Base-by-base conservation (phyloP, 2,113 vertebrate species). In the Pangasianodon hypophthalmus region DNA sequence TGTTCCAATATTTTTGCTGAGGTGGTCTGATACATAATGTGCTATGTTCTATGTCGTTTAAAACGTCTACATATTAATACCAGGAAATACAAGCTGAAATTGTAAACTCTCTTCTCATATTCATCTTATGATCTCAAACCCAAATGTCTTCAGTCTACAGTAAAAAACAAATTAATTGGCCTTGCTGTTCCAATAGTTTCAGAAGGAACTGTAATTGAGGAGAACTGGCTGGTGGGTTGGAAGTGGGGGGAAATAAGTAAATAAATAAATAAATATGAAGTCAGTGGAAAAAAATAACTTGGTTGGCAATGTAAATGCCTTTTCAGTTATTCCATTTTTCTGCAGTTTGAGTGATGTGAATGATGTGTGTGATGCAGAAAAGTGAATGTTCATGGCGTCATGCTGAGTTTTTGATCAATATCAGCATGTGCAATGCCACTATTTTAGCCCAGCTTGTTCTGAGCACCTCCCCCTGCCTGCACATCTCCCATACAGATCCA, bases 321-420 rank as follows among this genome's bases (percentile, higher is more conserved):
- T 21, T 69, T 48, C 18, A 69, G 0, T 21, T 7, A 29, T 50
- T 69, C 21, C 3, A 29, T 88, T 81, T 46, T 32, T 79, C 41
- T 41, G 44, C n/a, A 54, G 44, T 48, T 84, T 84, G 67, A 84
- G 54, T 48, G 56, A 48, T 14, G 8, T n/a, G 37, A n/a, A 13
- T 19, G 32, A 67, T 44, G 60, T 46, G 7, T n/a, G 52, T 41
- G 26, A 83, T 89, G 79, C 64, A 81, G 75, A 64, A 58, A 88
- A 75, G 64, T 84, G 77, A 69, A 88, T 26, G 52, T 48, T 89
- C 89, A 93, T 88, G 81, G 88, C 84, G 58, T 90, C 88, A 82
- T 21, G n/a, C 80, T 81, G 77, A 44, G 84, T 88, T 93, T 92
- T 60, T 87, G 88, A 91, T 93, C 91, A 89, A 56, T 92, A 92